Evolutionary conservation across 2,888 invertebrate genomes (phyloP).

Genomic region (Marronus borbonicus): DNA sequence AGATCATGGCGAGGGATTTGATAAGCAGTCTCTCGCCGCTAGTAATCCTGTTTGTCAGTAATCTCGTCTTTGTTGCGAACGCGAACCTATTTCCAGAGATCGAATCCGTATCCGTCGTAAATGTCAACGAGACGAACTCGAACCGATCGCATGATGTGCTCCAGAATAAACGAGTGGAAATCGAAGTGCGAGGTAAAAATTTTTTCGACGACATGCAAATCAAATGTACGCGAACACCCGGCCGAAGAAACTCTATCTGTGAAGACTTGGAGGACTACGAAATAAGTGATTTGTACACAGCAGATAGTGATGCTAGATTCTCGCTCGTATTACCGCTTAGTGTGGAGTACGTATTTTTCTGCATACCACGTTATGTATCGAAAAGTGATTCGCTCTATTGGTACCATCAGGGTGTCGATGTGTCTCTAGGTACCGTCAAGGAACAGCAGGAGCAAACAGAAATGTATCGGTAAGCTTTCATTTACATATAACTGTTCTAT

Average conservation of each 20-base stretch:
- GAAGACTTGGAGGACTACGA: slow-evolving; percentile 60
- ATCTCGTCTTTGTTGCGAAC: slow-evolving; percentile 35
- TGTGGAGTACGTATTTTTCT: slow-evolving; percentile 65
- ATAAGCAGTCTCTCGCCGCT: slow-evolving; percentile 61
- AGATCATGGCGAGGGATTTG: slow-evolving; percentile 68
- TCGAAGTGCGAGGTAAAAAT: slow-evolving; percentile 66
- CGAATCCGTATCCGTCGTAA: slow-evolving; percentile 57
- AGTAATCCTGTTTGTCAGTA: slow-evolving; percentile 58
- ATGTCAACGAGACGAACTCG: slow-evolving; percentile 45
- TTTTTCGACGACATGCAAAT: slow-evolving; percentile 63
- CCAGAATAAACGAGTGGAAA: slow-evolving; percentile 60
- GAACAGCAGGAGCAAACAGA: neutral
- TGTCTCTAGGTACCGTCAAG: neutral
- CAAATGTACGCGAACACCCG: slow-evolving; percentile 62
- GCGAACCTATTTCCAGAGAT: slow-evolving; percentile 58
- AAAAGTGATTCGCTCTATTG: slow-evolving; percentile 61
- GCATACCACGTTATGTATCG: slow-evolving; percentile 61
- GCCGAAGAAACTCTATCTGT: slow-evolving; percentile 62
- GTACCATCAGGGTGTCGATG: slow-evolving; percentile 72
- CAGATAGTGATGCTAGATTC: slow-evolving; percentile 59
- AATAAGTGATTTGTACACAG: slow-evolving; percentile 60
- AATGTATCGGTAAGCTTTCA: slow-evolving; percentile 36
- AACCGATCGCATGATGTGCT: slow-evolving; percentile 57
- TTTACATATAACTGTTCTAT: neutral
- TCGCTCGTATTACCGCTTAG: slow-evolving; percentile 62